Conservation (phyloP, 2,113 vertebrate species). For the Psammodynastes pulverulentus region DNA sequence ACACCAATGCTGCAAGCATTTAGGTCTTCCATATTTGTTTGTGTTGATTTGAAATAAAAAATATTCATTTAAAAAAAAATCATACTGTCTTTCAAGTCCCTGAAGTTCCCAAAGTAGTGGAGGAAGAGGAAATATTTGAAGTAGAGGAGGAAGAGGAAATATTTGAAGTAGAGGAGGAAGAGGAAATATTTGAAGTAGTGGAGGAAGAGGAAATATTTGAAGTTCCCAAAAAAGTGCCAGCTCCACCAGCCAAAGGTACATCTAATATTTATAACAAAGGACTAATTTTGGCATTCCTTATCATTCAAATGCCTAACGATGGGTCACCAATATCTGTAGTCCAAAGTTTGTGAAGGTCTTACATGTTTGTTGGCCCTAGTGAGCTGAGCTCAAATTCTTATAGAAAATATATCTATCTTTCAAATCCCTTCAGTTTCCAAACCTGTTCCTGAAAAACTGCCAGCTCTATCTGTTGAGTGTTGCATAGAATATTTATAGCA, state of each 20-base stretch:
- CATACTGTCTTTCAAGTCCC: background rate
- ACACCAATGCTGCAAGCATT: background rate
- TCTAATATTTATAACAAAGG: background rate
- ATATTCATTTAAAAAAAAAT: background rate
- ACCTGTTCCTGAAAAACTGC: conserved; percentile 66
- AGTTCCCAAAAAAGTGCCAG: background rate
- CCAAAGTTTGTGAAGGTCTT: conserved; percentile 33
- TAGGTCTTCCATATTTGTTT: background rate
- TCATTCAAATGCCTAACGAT: background rate
- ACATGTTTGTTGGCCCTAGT: conserved; percentile 27
- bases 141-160: background rate
- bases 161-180: background rate
- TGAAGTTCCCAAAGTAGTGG: background rate
- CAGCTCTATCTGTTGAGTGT: conserved; percentile 40
- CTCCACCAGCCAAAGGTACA: background rate
- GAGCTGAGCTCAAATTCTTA: background rate
- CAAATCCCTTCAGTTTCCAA: conserved; percentile 56
- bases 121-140: too few species aligned
- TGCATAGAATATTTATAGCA: background rate
- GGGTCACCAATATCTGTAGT: background rate
- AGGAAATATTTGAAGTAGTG: too few species aligned
- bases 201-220: background rate
- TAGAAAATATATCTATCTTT: background rate
- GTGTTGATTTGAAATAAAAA: background rate
- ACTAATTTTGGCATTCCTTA: background rate